Percentiles rank a stretch among this genome's conserved stretches.
phyloP scores from a whole-genome alignment of 1,140 invertebrate genomes.

The Cepaea nemoralis region DNA sequence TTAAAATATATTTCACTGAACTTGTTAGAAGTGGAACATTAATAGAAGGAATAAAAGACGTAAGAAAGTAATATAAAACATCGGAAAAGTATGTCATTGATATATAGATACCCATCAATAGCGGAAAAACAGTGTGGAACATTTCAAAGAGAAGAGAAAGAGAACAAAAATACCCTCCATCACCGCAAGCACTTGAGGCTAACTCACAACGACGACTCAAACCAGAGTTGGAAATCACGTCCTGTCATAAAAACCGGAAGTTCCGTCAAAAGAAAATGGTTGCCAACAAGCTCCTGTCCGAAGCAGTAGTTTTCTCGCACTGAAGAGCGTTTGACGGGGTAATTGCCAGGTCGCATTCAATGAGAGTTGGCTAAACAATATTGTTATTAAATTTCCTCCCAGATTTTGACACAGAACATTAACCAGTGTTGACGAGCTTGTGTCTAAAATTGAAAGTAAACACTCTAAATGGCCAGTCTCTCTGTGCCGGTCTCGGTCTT shows the following conservation, averaged over 20 bases:
- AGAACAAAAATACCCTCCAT: no score
- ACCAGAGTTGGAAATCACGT: not conserved
- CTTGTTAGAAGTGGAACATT: no score
- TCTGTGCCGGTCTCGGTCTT: no score
- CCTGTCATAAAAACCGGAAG: slow-evolving; percentile 3
- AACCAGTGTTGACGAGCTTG: not conserved
- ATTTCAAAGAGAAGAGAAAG: no score
- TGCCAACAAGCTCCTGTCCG: not conserved
- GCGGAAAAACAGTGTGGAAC: no score
- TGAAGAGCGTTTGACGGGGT: not conserved
- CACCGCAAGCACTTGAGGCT: not conserved
- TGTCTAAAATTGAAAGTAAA: not conserved
- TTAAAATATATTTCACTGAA: no score
- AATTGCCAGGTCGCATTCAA: not conserved
- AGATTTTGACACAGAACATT: not conserved
- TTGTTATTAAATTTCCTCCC: slow-evolving; percentile 15
- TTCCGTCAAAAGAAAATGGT: slow-evolving; percentile 1
- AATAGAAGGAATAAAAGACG: no score
- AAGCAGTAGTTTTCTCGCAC: not conserved
- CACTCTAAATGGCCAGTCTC: not conserved
- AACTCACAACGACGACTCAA: not conserved
- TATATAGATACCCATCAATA: no score
- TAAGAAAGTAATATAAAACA: no score
- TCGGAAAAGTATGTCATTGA: no score
- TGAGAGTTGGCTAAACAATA: slow-evolving; percentile 1